Evolutionary conservation across 2,113 vertebrate genomes (phyloP), one percentile per base, ranked within the genome.

Genomic region (Daphoenositta chrysoptera): DNA sequence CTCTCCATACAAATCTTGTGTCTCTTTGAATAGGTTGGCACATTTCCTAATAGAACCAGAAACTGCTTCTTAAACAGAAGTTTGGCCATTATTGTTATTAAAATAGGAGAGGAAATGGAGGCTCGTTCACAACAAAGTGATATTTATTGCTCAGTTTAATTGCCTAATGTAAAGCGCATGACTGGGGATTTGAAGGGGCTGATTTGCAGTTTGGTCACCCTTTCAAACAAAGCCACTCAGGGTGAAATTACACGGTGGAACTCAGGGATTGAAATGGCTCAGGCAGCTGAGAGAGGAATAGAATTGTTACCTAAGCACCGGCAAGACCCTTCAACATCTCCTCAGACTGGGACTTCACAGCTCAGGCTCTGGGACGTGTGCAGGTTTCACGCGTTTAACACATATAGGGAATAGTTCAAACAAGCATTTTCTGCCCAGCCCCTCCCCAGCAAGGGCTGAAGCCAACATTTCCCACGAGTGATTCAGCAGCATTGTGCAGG

Each of bases 101-200:
- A 93, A 92, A 95, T 44, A 93, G 83, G 65, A 92, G 50, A 89
- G 70, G 89, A 93, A 88, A 87, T 87, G 88, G 75, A 93, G 40
- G 28, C 73, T 81, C 17, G 7, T 78, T 87, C 88, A 92, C 75
- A 94, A 93, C 79, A 92, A 92, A 97, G 90, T 71, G 87, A 71
- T 83, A 87, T 80, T 88, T 92, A 92, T 83, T 56, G 89, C 96
- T 93, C 40, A 30, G 37, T 96, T 94, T 96, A 95, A 96, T 96
- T 95, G 92, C 86, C 87, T 93, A 69, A 94, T 23, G 35, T 89
- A 90, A 71, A 70, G 91, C 5, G 11, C 76, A 76, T 71, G 90
- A 80, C 89, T 68, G 60, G n/a, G 83, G 61, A 81, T 86, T 65
- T 70, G 65, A 83, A 79, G 63, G 73, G 28, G 33, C 60, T 69